Conservation (phyloP, 2,797 vertebrate species). For the Erethizon dorsatum region DNA sequence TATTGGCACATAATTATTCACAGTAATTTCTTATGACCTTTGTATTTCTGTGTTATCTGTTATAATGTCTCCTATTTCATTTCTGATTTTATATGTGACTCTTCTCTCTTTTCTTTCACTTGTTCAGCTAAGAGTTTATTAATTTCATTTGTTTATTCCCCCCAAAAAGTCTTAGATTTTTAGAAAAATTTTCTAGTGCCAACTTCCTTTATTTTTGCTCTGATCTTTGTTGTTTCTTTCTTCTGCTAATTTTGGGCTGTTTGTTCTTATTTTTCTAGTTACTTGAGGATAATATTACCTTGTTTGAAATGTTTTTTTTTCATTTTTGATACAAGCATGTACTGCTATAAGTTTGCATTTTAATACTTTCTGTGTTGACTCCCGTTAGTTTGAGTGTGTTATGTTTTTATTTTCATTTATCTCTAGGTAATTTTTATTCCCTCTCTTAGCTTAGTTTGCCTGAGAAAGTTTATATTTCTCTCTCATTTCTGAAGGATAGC, state of each 20-base stretch:
- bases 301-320: background rate
- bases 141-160: background rate
- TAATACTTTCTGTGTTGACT: background rate
- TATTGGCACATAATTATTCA: background rate
- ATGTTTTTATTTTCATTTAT: too few relatives aligned
- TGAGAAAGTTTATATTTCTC: background rate
- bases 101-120: background rate
- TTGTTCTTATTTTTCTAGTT: background rate
- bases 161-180: background rate
- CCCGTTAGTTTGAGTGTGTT: background rate
- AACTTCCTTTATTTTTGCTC: background rate
- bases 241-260: too few relatives aligned
- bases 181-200: background rate
- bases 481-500: background rate
- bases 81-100: background rate
- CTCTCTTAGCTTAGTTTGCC: background rate
- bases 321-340: background rate
- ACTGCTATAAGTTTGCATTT: background rate
- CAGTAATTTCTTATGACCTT: background rate
- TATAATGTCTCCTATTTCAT: background rate
- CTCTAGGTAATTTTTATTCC: too few relatives aligned
- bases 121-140: background rate
- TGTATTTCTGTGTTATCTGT: background rate
- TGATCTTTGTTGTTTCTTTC: background rate
- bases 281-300: too few relatives aligned